A percentile compares a stretch with the other conserved stretches of the same genome.
Conservation (phyloP, 2,113 vertebrate species). For the Macquaria australasica region DNA sequence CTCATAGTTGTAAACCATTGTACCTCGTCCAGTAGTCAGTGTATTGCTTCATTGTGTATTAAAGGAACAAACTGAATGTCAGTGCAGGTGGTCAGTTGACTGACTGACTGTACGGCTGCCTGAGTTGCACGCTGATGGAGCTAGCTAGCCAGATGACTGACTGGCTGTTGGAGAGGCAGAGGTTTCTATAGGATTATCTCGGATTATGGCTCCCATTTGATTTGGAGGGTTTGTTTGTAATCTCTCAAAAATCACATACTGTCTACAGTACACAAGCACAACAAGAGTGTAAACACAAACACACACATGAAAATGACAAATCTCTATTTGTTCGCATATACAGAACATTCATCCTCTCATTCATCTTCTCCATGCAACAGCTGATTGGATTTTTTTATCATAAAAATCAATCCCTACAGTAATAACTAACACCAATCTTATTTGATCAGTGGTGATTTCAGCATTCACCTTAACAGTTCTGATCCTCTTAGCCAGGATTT, state of each 20-base stretch:
- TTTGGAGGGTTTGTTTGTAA: slow-evolving; percentile 57
- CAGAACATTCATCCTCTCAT: background rate
- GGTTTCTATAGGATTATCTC: slow-evolving; percentile 72
- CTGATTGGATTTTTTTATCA: background rate
- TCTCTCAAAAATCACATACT: slow-evolving; percentile 54
- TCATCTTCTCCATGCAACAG: background rate
- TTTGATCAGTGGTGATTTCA: slow-evolving; percentile 5
- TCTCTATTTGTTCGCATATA: background rate
- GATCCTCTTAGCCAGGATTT: slow-evolving; percentile 5
- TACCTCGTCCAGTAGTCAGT: background rate
- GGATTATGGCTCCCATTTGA: slow-evolving; percentile 70
- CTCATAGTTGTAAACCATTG: background rate
- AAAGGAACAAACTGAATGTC: background rate
- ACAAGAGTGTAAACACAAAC: slow-evolving; percentile 10
- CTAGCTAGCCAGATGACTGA: slow-evolving; percentile 51
- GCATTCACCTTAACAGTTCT: background rate
- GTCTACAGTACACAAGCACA: slow-evolving; percentile 24
- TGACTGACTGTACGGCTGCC: slow-evolving; percentile 5
- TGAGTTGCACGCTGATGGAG: slow-evolving; percentile 16
- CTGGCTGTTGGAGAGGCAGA: slow-evolving; percentile 38
- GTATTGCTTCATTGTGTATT: background rate
- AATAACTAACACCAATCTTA: background rate
- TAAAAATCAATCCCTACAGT: background rate
- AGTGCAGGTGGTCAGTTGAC: background rate
- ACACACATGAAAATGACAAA: background rate